phyloP scores from a whole-genome alignment of 2,888 invertebrate species.

The Caenorhabditis sp. region DNA sequence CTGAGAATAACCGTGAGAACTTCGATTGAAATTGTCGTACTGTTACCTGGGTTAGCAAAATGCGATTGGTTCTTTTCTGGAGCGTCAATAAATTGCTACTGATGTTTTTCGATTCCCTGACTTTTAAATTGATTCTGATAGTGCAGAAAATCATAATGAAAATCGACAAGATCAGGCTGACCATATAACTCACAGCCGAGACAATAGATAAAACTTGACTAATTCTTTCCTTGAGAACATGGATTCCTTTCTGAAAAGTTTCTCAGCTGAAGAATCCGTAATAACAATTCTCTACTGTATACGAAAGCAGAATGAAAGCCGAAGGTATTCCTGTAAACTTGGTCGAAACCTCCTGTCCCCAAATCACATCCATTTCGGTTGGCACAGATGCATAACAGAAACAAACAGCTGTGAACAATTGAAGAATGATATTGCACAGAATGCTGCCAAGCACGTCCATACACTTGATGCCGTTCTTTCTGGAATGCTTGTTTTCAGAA shows the following conservation, averaged over 20 bases:
- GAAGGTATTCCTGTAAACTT: neutral
- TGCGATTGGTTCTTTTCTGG: constrained; percentile 19
- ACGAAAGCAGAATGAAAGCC: constrained; percentile 19
- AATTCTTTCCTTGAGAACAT: neutral
- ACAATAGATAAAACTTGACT: constrained; percentile 15
- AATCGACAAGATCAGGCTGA: neutral
- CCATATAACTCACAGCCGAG: constrained; percentile 20
- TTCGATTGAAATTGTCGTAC: too few species aligned
- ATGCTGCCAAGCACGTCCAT: neutral
- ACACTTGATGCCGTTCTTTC: constrained; percentile 5
- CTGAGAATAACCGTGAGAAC: too few species aligned
- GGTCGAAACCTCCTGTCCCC: neutral
- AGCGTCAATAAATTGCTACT: constrained; percentile 24
- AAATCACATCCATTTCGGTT: neutral
- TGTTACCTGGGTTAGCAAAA: constrained; percentile 16
- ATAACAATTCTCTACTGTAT: constrained; percentile 15
- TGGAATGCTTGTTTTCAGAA: too few species aligned
- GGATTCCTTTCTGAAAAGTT: neutral
- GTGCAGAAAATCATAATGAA: constrained; percentile 22
- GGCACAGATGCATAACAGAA: constrained; percentile 14
- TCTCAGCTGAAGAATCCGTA: too few species aligned
- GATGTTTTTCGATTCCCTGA: constrained; percentile 18
- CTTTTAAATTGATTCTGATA: constrained; percentile 16
- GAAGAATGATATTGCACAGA: constrained; percentile 2
- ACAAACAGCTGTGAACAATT: constrained; percentile 4